These are phyloP conservation scores for Halichondria panicea DNA, from an alignment of 37 sponge, comb jelly and placozoan genomes.

Conservation along the genomic window DNA sequence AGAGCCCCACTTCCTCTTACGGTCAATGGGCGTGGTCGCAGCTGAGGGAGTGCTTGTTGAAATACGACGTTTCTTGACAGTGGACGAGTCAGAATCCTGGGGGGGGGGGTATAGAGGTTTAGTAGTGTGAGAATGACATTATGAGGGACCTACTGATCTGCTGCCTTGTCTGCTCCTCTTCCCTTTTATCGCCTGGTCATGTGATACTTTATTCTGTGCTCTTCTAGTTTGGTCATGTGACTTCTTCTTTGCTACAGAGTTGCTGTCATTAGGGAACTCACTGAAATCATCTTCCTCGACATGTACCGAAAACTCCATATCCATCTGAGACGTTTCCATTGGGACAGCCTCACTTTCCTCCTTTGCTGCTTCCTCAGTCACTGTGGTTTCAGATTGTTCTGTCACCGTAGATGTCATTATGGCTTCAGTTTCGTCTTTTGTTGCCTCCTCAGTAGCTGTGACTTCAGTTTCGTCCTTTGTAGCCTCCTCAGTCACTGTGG, in stretches of 20 bases:
- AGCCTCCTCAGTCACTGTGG: too few relatives aligned
- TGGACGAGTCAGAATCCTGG: constrained; percentile 2
- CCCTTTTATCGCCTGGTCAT: too few relatives aligned
- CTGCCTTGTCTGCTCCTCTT: neutral
- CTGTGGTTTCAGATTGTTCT: too few relatives aligned
- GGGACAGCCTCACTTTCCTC: neutral
- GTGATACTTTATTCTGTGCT: too few relatives aligned
- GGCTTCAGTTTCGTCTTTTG: too few relatives aligned
- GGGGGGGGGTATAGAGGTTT: neutral
- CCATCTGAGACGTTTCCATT: constrained; percentile 10
- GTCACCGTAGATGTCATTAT: too few relatives aligned
- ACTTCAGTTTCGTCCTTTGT: too few relatives aligned
- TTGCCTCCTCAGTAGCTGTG: too few relatives aligned
- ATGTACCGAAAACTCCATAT: constrained; percentile 62
- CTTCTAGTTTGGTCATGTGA: too few relatives aligned
- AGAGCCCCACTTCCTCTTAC: constrained; percentile 61
- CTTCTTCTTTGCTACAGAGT: too few relatives aligned
- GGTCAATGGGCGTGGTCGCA: neutral
- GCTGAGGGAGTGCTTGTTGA: neutral
- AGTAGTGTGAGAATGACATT: neutral
- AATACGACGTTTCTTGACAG: constrained; percentile 23
- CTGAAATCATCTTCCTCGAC: constrained; percentile 65
- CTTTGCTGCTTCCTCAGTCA: neutral
- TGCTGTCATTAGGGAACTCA: too few relatives aligned
- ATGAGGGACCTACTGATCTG: neutral